phyloP scores from a whole-genome alignment of 37 sponge, comb jelly and placozoan genomes.

The Diacarnus erythraeanus region DNA sequence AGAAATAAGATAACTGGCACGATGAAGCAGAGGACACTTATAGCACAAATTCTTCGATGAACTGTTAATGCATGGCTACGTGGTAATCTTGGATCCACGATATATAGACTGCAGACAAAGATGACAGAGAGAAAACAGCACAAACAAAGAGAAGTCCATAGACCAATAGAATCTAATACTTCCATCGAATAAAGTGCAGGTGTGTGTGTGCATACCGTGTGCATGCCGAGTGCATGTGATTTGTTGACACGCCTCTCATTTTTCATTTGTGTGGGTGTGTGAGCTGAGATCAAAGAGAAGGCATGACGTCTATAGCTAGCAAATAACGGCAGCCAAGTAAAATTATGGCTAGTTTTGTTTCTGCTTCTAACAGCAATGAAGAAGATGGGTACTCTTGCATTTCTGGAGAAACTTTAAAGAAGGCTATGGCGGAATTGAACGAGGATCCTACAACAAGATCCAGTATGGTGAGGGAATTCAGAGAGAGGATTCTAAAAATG shows the following conservation, averaged over 20 bases:
- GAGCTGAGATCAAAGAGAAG: no score
- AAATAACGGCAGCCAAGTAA: no score
- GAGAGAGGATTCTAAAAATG: not conserved
- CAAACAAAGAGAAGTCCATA: not conserved
- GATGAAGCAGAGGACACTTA: not conserved
- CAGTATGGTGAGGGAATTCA: not conserved
- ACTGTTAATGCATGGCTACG: slow-evolving; percentile 57
- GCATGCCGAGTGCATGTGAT: no score
- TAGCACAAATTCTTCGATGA: slow-evolving; percentile 35
- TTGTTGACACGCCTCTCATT: no score
- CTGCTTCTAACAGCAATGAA: no score
- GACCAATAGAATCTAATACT: not conserved
- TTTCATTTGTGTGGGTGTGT: no score
- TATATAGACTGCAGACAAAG: slow-evolving; percentile 57
- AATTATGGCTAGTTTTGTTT: no score
- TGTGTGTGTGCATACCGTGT: no score
- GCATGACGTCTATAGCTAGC: no score
- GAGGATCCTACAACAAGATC: slow-evolving; percentile 31
- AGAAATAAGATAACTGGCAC: slow-evolving; percentile 30
- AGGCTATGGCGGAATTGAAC: slow-evolving; percentile 33
- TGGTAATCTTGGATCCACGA: slow-evolving; percentile 36
- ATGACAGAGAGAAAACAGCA: slow-evolving; percentile 9
- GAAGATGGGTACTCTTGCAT: slow-evolving; percentile 23
- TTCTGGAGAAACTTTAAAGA: slow-evolving; percentile 33
- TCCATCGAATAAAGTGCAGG: no score